phyloP scores from a whole-genome alignment of 2,888 invertebrate genomes.

The Tipula unca region DNA sequence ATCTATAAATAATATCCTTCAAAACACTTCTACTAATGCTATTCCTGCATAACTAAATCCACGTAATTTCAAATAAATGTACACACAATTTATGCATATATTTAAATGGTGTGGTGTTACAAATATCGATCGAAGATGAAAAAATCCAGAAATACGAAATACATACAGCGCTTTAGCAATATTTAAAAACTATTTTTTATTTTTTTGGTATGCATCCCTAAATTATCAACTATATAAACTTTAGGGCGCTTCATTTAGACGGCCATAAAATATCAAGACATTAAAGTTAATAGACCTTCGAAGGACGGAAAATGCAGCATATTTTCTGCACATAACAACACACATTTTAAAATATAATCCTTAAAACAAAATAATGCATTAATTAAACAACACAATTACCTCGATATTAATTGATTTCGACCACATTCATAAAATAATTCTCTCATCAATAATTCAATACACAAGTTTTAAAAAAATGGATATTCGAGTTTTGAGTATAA shows the following conservation, averaged over 20 bases:
- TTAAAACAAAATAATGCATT: neutral
- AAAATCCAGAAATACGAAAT: neutral
- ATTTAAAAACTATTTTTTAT: neutral
- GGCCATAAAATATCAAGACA: neutral
- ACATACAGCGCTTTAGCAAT: neutral
- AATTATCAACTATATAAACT: neutral
- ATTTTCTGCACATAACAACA: neutral
- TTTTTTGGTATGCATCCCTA: no score
- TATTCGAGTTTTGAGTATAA: neutral
- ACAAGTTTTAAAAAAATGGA: neutral
- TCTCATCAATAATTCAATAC: constrained; percentile 21
- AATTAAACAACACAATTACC: constrained; percentile 47
- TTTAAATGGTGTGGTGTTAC: neutral
- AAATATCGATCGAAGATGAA: neutral
- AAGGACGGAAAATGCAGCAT: neutral
- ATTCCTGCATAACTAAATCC: neutral
- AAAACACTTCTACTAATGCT: neutral
- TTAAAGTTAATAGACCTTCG: neutral
- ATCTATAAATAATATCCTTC: neutral
- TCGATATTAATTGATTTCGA: constrained; percentile 75
- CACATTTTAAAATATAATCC: neutral
- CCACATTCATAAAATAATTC: constrained; percentile 73
- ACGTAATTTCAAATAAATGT: neutral
- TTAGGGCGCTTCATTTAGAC: neutral
- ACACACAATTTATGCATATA: neutral